Evolutionary conservation across 2,797 vertebrate species (phyloP), one percentile per base, ranked within the genome.

Genomic region (Microchirus variegatus): DNA sequence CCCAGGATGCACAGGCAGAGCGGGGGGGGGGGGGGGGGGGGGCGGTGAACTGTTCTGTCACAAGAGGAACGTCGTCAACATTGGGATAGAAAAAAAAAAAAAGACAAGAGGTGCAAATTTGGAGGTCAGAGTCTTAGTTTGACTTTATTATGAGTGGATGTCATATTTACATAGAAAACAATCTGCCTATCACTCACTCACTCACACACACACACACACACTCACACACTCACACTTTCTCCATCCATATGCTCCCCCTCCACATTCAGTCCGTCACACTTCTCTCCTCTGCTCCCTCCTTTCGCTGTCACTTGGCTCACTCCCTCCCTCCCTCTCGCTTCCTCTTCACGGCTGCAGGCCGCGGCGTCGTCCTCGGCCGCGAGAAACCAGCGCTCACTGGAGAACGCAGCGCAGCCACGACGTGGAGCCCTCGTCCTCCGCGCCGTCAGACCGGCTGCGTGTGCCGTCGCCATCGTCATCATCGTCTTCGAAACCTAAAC

Each of bases 321-420:
- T 56, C 79, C 59, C 71, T 77, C 79, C 59, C 71, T 77, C 80
- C 58, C 70, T 77, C 75, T 67, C 67, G 59, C 63, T 83, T 84
- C 75, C 67, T 79, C 78, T 63, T 71, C 73, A 50, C 70, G 61
- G 70, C 84, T 84, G 77, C 81, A 81, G 82, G 85, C 81, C 65
- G 46, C 45, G 60, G 83, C 50, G 70, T 82, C 50, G 70, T 82
- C 79, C 83, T 89, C 82, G 49, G 75, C 48, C 48, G 66, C 67
- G 84, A 87, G 63, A 86, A 74, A 70, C 87, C 69, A 43, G 47
- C 72, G 35, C 77, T 93, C 90, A 94, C 74, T 94, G 93, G 59
- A 94, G 85, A 76, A 85, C 56, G 35, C 93, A 94, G 60, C 90
- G 91, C 13, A 89, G 53, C 93, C 93, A 93, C 2, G 81, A 84